These are phyloP conservation scores for Scomber japonicus DNA, from an alignment of 2,113 vertebrate genomes.

Conservation along the genomic window DNA sequence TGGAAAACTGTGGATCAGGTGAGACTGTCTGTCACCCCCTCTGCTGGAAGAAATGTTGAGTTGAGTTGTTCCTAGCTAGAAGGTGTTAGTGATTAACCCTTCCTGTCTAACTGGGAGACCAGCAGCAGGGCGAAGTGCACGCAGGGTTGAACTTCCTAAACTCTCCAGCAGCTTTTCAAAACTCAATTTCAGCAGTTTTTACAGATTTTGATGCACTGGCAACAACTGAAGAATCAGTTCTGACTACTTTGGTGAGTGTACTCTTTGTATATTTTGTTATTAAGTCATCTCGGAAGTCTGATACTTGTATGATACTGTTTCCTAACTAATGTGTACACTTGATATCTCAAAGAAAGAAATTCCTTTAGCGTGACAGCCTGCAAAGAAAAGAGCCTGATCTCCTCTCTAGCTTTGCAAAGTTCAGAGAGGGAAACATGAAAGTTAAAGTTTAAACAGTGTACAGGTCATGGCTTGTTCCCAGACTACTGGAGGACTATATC, in stretches of 20 bases:
- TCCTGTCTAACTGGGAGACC: slow-evolving; percentile 55
- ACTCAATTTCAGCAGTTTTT: slow-evolving; percentile 22
- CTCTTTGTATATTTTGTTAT: background rate
- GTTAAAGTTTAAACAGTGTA: slow-evolving; percentile 30
- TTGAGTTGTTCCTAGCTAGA: slow-evolving; percentile 37
- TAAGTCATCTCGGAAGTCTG: background rate
- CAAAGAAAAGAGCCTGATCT: slow-evolving; percentile 2
- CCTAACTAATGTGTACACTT: slow-evolving; percentile 13
- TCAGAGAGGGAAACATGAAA: background rate
- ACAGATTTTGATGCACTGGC: slow-evolving; percentile 27
- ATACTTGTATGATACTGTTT: slow-evolving; percentile 1
- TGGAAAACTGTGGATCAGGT: slow-evolving; percentile 43
- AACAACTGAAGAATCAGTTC: slow-evolving; percentile 6
- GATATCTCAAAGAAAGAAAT: slow-evolving; percentile 24
- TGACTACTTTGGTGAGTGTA: slow-evolving; percentile 61
- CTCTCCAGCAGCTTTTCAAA: slow-evolving; percentile 9
- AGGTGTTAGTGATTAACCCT: slow-evolving; percentile 79
- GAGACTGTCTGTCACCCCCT: slow-evolving; percentile 29
- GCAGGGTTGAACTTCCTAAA: slow-evolving; percentile 24
- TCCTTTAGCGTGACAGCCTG: slow-evolving; percentile 24
- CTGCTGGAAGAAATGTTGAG: slow-evolving; percentile 74
- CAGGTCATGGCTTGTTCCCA: slow-evolving; percentile 19
- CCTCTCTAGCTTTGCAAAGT: background rate
- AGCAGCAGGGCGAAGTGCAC: slow-evolving; percentile 52
- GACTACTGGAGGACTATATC: background rate